Percentiles rank a stretch among this genome's conserved stretches.
Evolutionary conservation across 2,888 invertebrate species (phyloP).

Genomic region (Beris morrisii): DNA sequence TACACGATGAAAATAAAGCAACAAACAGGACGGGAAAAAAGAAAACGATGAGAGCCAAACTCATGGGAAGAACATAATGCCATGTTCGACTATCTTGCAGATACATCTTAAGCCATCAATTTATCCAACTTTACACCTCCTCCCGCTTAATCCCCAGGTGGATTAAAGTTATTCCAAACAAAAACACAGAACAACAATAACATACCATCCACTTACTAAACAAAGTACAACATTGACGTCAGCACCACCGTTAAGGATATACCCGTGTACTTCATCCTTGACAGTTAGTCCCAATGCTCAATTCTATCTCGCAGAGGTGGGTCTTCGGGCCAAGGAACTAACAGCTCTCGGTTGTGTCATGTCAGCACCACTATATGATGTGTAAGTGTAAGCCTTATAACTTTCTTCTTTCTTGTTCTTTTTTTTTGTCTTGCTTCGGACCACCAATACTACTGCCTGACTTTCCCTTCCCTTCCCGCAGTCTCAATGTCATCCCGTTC

Average conservation of each 20-base stretch:
- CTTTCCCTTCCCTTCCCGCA: neutral
- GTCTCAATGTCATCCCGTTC: neutral
- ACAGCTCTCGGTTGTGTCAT: slow-evolving; percentile 21
- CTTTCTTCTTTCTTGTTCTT: neutral
- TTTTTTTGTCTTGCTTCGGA: neutral
- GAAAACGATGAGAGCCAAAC: neutral
- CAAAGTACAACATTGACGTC: slow-evolving; percentile 29
- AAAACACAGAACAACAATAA: slow-evolving; percentile 21
- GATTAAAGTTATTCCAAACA: slow-evolving; percentile 32
- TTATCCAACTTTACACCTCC: slow-evolving; percentile 31
- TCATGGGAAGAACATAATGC: slow-evolving; percentile 17
- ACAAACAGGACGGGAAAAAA: slow-evolving; percentile 3
- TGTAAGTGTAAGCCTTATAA: neutral
- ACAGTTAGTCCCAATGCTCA: slow-evolving; percentile 19
- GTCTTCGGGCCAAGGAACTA: slow-evolving; percentile 12
- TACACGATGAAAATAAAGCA: slow-evolving; percentile 1
- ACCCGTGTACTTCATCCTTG: slow-evolving; percentile 17
- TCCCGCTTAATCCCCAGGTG: slow-evolving; percentile 28
- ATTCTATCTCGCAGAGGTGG: slow-evolving; percentile 18
- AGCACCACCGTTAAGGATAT: slow-evolving; percentile 11
- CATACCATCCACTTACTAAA: slow-evolving; percentile 23
- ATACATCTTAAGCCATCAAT: slow-evolving; percentile 28
- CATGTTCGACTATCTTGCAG: slow-evolving; percentile 25
- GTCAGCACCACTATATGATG: slow-evolving; percentile 21
- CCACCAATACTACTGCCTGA: neutral